These are phyloP conservation scores for Poecilia picta DNA, from an alignment of 2,797 vertebrate species.

Conservation along the genomic window DNA sequence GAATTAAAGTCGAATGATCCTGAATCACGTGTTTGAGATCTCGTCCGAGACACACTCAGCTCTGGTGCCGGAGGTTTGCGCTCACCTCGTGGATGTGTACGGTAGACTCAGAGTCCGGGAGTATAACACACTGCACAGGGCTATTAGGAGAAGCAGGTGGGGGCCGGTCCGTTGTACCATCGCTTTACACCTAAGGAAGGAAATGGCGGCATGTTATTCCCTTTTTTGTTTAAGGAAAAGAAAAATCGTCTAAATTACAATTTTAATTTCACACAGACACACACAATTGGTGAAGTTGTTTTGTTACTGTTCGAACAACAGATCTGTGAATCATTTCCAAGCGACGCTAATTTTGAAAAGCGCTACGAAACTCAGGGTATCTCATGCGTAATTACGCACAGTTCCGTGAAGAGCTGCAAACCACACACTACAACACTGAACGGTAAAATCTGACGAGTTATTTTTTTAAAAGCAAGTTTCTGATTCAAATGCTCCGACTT, in stretches of 20 bases:
- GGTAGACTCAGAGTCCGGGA: constrained; percentile 87
- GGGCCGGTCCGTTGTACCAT: constrained; percentile 89
- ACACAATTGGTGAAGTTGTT: neutral
- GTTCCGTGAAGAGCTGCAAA: neutral
- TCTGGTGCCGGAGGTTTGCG: neutral
- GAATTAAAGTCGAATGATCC: neutral
- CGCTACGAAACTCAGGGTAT: too few relatives aligned
- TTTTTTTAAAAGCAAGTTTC: neutral
- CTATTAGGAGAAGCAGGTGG: constrained; percentile 86
- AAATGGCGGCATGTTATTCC: constrained; percentile 17
- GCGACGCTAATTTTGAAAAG: neutral
- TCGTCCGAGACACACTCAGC: neutral
- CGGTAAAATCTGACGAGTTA: neutral
- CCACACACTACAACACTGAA: neutral
- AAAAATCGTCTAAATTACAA: neutral
- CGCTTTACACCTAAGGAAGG: constrained; percentile 72
- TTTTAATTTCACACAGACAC: neutral
- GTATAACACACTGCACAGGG: constrained; percentile 85
- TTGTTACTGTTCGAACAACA: neutral
- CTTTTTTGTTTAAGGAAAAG: too few relatives aligned
- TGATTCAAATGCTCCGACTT: neutral
- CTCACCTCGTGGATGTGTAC: constrained; percentile 85
- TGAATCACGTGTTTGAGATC: neutral
- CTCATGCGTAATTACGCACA: neutral
- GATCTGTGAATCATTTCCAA: neutral